These are phyloP conservation scores for Desoria tigrina DNA, from an alignment of 2,888 invertebrate genomes.

Conservation along the genomic window DNA sequence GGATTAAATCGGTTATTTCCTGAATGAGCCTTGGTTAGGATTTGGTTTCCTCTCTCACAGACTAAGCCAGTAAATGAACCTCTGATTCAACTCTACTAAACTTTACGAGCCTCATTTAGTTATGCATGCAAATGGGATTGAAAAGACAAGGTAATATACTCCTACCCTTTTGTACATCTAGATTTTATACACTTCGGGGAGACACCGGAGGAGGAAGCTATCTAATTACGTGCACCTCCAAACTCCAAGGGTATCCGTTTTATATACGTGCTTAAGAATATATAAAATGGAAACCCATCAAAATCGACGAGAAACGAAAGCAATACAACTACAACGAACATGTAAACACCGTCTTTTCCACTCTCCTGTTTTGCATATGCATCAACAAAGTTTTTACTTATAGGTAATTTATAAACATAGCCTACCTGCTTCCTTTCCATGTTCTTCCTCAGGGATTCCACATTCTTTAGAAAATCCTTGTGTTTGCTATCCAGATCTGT, in stretches of 20 bases:
- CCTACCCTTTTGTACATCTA: neutral
- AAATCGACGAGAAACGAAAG: neutral
- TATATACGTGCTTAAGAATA: conserved; percentile 5
- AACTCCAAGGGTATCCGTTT: neutral
- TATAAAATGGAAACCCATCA: conserved; percentile 6
- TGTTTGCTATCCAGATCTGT: conserved; percentile 61
- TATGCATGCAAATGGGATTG: conserved; percentile 42
- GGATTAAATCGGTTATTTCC: conserved; percentile 40
- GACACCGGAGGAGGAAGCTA: neutral
- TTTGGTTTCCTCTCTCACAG: conserved; percentile 16
- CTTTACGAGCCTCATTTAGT: conserved; percentile 43
- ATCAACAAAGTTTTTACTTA: neutral
- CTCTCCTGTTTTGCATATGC: no score
- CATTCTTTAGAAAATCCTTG: conserved; percentile 65
- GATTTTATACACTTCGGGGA: neutral
- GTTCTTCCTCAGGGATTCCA: conserved; percentile 68
- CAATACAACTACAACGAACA: neutral
- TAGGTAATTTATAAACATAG: conserved; percentile 4
- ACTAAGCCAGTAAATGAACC: conserved; percentile 7
- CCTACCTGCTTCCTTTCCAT: conserved; percentile 71
- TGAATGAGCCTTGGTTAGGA: conserved; percentile 18
- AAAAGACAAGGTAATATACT: conserved; percentile 26
- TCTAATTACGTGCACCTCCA: conserved; percentile 7
- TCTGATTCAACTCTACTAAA: conserved; percentile 35
- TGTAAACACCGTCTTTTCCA: no score